Percentiles rank a stretch among this genome's conserved stretches.
These are phyloP conservation scores for Apaloderma vittatum DNA, from an alignment of 2,113 vertebrate genomes.

Conservation along the genomic window DNA sequence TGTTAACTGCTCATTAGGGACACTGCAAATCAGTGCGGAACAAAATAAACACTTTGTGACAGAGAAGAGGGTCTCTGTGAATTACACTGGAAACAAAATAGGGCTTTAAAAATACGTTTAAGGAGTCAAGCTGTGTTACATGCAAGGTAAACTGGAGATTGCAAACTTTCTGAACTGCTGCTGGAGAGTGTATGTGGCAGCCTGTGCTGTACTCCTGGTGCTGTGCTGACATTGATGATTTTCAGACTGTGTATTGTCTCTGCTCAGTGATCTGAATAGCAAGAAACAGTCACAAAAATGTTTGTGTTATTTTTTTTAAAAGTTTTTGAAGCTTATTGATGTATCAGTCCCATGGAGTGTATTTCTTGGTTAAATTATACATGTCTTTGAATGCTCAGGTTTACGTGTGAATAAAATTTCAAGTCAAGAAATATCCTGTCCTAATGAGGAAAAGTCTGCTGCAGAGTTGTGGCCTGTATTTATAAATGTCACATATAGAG, in stretches of 20 bases:
- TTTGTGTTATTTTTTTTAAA: not conserved
- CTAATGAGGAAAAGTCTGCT: not conserved
- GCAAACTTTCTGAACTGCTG: not conserved
- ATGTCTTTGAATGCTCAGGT: not conserved
- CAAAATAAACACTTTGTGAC: not conserved
- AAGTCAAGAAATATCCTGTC: not conserved
- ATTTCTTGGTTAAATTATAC: not conserved
- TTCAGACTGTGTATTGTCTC: not conserved
- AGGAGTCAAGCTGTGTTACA: not conserved
- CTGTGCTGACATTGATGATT: not conserved
- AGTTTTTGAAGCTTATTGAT: not conserved
- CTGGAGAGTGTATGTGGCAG: rapidly evolving
- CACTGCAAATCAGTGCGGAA: not conserved
- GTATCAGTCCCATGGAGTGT: not conserved
- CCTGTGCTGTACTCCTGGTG: rapidly evolving
- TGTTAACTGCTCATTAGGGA: slow-evolving; percentile 53
- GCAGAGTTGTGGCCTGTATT: not conserved
- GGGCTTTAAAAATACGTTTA: not conserved
- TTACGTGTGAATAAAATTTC: not conserved
- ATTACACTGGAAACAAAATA: not conserved
- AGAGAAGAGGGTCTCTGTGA: not conserved
- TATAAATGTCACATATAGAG: not conserved
- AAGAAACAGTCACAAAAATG: not conserved
- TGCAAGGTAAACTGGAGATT: rapidly evolving
- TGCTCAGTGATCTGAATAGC: not conserved